Evolutionary conservation across 2,888 invertebrate species (phyloP), one percentile per base, ranked within the genome.

Genomic region (Drosophila hamatofila): DNA sequence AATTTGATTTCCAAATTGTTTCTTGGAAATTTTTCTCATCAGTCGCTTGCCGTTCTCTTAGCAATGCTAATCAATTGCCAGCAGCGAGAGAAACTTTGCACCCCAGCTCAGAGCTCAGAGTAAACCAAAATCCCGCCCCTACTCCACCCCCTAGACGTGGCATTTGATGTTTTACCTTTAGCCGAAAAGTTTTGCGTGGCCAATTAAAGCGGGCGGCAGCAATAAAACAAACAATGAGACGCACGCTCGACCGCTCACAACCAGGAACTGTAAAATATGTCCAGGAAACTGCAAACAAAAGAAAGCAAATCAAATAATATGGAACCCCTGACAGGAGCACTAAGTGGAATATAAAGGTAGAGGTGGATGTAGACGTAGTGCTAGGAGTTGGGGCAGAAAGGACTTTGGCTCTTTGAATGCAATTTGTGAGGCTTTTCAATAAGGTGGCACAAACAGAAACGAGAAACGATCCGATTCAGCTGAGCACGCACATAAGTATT

Each of bases 401-500:
- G 39, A 30, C 23, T 42, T 73, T 58, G 48, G 48, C 42, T 21
- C 63, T 54, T 60, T 49, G 59, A 64, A 57, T 69, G 83, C 80
- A 82, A 70, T 81, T 81, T 71, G 56, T 58, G 59, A 84, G 72
- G 72, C 70, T 65, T 65, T 82, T 82, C 70, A 85, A 85, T 80
- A 72, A 77, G 69, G 74, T 80, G 83, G 83, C 86, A 79, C 55
- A 73, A 78, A 61, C 63, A 75, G 55, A 81, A 83, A 58, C 46
- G n/a, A 75, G 55, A 83, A 86, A 63, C 49, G 60, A 39, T 67
- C 67, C 60, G 71, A 51, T 35, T 42, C 44, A 44, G 54, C 52
- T 16, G 14, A 16, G 18, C 44, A 67, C 64, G 52, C 62, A 59
- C 55, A 46, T 41, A 25, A n/a, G 44, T 23, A 77, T 60, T 51